Evolutionary conservation across 2,888 invertebrate genomes (phyloP), one percentile per base, ranked within the genome.

Genomic region (Leptopterna dolabrata): DNA sequence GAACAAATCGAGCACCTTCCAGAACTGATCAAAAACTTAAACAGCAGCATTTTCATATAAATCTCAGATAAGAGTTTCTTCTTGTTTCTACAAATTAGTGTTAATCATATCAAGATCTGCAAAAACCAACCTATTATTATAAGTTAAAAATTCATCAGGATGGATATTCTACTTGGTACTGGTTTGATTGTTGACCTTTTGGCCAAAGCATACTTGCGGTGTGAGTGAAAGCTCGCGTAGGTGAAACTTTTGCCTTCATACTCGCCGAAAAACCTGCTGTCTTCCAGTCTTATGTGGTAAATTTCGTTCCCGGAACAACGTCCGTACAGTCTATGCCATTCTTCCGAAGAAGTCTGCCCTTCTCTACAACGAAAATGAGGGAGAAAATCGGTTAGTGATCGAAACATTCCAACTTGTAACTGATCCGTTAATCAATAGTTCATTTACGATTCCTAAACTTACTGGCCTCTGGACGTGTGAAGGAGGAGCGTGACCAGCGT

Each of bases 271-370:
- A 99, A 99, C 89, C 98, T 95, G 91, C 98, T 98, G 91, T 98
- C 98, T 24, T 97, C 97, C 87, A 99, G 94, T 88, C 96, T 95
- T 90, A 99, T 99, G 92, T 99, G 98, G 93, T 99, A 99, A 91
- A 99, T 99, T 93, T 99, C 99, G 92, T 99, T 99, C 90, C 99
- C 99, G 0, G 99, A 99, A 92, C 99, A 99, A 92, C 97, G 96
- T 24, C 99, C 99, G 92, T 99, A 99, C n/a, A 98, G 93, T 85
- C 97, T 94, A 92, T 99, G 99, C 99, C 99, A 99, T 92, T 99
- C 98, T 92, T 99, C 99, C 63, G 96, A 96, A 0, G 97, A 97
- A 89, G 97, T 96, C 91, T 98, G 97, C 0, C 98, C 98, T 93
- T 98, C 98, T 92, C 98, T 98, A 91, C 51, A 84, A 84, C n/a